Evolutionary conservation across 1,140 invertebrate genomes (phyloP).

Genomic region (Trichonephila clavata): DNA sequence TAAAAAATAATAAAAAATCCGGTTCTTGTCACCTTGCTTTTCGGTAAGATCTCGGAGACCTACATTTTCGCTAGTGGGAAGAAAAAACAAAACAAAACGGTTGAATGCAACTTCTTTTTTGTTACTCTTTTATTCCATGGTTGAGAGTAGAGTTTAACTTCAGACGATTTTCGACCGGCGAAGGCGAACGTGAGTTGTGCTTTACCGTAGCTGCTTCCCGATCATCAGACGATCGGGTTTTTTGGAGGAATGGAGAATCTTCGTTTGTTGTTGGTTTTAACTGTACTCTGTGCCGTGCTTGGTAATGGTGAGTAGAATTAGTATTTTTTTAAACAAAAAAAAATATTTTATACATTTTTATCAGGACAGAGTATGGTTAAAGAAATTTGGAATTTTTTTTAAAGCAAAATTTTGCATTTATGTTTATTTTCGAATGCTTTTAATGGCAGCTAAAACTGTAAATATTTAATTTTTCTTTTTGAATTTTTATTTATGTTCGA

Average conservation of each 20-base stretch:
- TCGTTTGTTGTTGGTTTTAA: slow-evolving; percentile 15
- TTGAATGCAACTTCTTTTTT: slow-evolving; percentile 55
- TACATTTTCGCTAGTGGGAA: slow-evolving; percentile 61
- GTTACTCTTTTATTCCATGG: slow-evolving; percentile 40
- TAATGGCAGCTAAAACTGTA: too few species aligned
- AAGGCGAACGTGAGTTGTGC: slow-evolving; percentile 61
- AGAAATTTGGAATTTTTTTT: too few species aligned
- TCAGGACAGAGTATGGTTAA: too few species aligned
- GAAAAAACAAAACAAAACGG: slow-evolving; percentile 53
- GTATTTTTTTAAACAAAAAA: neutral
- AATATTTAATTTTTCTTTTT: too few species aligned
- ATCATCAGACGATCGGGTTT: slow-evolving; percentile 53
- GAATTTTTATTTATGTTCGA: too few species aligned
- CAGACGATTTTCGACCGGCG: slow-evolving; percentile 57
- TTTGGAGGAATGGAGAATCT: slow-evolving; percentile 43
- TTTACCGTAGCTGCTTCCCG: slow-evolving; percentile 51
- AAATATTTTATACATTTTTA: too few species aligned
- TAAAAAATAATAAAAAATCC: slow-evolving; percentile 67
- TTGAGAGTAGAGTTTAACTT: slow-evolving; percentile 30
- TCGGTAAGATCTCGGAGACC: slow-evolving; percentile 59
- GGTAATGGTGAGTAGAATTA: slow-evolving; percentile 38
- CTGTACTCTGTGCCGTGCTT: slow-evolving; percentile 46
- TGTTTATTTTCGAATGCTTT: too few species aligned
- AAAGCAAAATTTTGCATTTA: too few species aligned
- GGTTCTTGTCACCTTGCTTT: slow-evolving; percentile 74